Evolutionary conservation across 2,888 invertebrate species (phyloP).

Genomic region (Marronus borbonicus): DNA sequence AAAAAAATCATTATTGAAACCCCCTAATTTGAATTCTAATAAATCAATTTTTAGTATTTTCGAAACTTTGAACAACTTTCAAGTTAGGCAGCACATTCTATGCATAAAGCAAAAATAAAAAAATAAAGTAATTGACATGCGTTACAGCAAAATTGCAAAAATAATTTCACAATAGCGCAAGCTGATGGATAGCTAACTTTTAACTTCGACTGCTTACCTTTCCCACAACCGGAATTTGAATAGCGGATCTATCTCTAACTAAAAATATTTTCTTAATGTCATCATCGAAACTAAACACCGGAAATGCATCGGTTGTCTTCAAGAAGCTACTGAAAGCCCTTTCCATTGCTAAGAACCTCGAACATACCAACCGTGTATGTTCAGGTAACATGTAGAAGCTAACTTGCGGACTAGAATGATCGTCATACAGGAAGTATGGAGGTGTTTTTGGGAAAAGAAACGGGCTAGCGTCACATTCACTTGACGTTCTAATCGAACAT

Average conservation of each 20-base stretch:
- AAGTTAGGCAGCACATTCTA: too few species aligned
- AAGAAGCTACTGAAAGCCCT: conserved; percentile 33
- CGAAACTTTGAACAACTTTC: too few species aligned
- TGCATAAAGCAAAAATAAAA: too few species aligned
- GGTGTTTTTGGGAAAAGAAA: conserved; percentile 29
- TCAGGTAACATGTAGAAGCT: conserved; percentile 30
- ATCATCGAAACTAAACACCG: conserved; percentile 41
- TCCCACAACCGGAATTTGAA: conserved; percentile 22
- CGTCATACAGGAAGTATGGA: conserved; percentile 18
- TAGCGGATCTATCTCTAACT: conserved; percentile 37
- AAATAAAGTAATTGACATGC: too few species aligned
- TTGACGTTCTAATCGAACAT: conserved; percentile 14
- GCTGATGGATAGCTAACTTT: not conserved
- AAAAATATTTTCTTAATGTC: conserved; percentile 40
- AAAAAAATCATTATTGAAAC: too few species aligned
- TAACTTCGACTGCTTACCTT: conserved; percentile 21
- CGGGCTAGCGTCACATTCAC: conserved; percentile 20
- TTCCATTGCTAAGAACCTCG: conserved; percentile 38
- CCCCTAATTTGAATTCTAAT: too few species aligned
- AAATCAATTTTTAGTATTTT: too few species aligned
- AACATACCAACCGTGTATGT: conserved; percentile 12
- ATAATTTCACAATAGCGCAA: not conserved
- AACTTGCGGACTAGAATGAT: conserved; percentile 27
- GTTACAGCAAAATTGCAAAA: too few species aligned
- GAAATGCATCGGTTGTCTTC: conserved; percentile 38